A percentile compares a stretch with the other conserved stretches of the same genome.
Conservation (phyloP, 2,888 invertebrate genomes). For the Brachycybe producta region DNA sequence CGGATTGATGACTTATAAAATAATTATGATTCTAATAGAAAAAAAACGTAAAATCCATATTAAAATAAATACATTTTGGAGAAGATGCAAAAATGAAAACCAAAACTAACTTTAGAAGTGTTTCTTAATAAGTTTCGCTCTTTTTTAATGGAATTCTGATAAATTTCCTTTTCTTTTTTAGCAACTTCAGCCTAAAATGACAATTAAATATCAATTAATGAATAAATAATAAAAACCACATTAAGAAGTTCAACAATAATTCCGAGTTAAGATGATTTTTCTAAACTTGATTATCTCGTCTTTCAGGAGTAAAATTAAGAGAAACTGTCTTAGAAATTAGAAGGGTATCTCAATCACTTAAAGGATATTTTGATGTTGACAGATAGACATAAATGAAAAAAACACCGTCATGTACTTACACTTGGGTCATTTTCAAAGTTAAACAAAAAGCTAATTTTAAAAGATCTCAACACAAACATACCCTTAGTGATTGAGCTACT, state of each 20-base stretch:
- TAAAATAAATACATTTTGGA: not conserved
- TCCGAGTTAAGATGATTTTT: no score
- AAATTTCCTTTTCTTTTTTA: constrained; percentile 70
- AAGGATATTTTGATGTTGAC: no score
- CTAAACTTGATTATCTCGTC: no score
- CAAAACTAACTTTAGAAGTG: constrained; percentile 34
- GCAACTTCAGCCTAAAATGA: constrained; percentile 53
- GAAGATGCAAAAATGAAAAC: not conserved
- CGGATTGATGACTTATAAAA: constrained; percentile 55
- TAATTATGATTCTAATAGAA: constrained; percentile 52
- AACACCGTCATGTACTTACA: no score
- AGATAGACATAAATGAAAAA: no score
- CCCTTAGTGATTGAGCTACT: no score
- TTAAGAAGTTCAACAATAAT: constrained; percentile 1
- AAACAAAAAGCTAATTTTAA: no score
- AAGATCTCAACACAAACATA: no score
- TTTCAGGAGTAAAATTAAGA: no score
- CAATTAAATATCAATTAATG: not conserved
- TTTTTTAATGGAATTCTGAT: constrained; percentile 72
- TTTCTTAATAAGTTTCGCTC: constrained; percentile 68
- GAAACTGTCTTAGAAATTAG: no score
- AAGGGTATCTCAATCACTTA: no score
- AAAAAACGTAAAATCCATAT: constrained; percentile 9
- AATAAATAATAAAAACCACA: not conserved
- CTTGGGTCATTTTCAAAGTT: no score